Evolutionary conservation across 2,888 invertebrate genomes (phyloP), one percentile per base, ranked within the genome.

Genomic region (Ormyrus thymus): DNA sequence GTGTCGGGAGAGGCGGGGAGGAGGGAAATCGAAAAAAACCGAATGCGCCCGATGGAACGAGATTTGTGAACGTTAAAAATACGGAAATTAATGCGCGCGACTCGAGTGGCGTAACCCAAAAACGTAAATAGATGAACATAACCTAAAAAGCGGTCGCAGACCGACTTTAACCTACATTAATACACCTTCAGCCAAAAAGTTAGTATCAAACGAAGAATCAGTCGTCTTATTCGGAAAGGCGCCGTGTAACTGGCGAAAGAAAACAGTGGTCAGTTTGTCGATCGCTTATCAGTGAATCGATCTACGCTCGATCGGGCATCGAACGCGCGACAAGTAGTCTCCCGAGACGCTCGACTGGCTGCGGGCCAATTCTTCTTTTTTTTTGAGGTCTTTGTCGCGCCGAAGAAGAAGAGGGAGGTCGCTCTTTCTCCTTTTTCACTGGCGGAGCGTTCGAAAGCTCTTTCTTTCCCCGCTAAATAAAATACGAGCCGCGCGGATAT

Each of bases 1-100:
- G 11, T n/a, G 7, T 46, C 13, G 66, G 15, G 45, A 7, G 43
- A 50, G 3, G n/a, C 15, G 45, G 45, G 53, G 59, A n/a, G 15
- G 13, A 6, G 50, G 64, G 51, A 69, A 68, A 62, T 65, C 50
- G 66, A 79, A 66, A 76, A 72, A 66, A 53, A 55, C 10, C 7
- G 11, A 10, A 64, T 15, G 45, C 45, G 11, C 53, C 29, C 45
- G n/a, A 73, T 15, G 56, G 53, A 45, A 46, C 50, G 78, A 51
- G 61, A 64, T 61, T 45, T n/a, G 69, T 62, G 64, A 51, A 58
- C 68, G 62, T 73, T 78, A 78, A 73, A 77, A 77, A 77, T 77
- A 76, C 81, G 81, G 11, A 65, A 56, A 50, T 64, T 76, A 70
- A 64, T 66, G 50, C 58, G 53, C 29, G 45, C n/a, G 68, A 29